Percentiles rank a stretch among this genome's conserved stretches.
These are phyloP conservation scores for Craseonycteris thonglongyai DNA, from an alignment of 2,113 vertebrate species.

Conservation along the genomic window DNA sequence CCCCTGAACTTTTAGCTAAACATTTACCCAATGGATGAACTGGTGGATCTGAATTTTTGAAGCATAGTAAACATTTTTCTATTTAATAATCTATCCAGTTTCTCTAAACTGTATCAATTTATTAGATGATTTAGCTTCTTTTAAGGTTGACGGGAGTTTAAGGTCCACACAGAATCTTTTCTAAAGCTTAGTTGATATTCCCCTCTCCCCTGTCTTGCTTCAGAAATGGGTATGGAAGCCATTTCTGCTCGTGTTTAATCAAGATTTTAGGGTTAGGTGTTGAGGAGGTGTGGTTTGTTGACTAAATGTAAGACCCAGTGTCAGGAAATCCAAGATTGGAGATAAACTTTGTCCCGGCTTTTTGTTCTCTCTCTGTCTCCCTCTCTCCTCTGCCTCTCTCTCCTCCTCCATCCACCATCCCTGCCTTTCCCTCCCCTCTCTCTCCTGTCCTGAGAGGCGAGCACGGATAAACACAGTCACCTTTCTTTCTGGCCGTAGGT, in stretches of 20 bases:
- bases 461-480: background rate
- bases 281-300: background rate
- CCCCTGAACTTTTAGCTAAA: slow-evolving; percentile 67
- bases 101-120: slow-evolving; percentile 60
- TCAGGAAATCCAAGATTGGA: background rate
- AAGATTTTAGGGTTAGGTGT: background rate
- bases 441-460: background rate
- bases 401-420: too few species aligned
- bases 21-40: slow-evolving; percentile 68
- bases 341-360: background rate
- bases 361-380: accelerated
- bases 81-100: slow-evolving; percentile 54
- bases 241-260: background rate
- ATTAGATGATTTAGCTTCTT: slow-evolving; percentile 47
- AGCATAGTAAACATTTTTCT: slow-evolving; percentile 57
- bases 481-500: background rate
- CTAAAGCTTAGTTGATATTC: background rate
- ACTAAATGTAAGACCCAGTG: background rate
- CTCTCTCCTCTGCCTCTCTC: accelerated
- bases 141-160: slow-evolving; percentile 48
- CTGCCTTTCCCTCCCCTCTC: background rate
- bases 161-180: background rate
- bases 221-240: background rate
- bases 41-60: slow-evolving; percentile 47
- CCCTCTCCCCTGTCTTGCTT: background rate